Conservation (phyloP, 2,797 vertebrate genomes). For the Thalassophryne amazonica region DNA sequence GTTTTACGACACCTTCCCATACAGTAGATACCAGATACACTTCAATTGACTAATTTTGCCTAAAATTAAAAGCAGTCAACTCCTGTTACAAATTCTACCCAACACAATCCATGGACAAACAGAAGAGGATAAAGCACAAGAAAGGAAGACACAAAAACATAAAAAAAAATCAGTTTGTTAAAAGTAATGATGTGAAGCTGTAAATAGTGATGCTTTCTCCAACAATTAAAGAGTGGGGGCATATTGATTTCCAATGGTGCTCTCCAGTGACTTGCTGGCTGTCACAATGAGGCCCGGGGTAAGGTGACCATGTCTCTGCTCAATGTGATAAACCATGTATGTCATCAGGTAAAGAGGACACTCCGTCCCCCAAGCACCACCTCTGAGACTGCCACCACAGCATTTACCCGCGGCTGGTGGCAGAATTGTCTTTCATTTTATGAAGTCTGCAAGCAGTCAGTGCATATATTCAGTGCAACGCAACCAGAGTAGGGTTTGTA, state of each 20-base stretch:
- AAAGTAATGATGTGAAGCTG: conserved; percentile 73
- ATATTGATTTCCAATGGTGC: conserved; percentile 92
- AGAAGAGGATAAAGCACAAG: conserved; percentile 1
- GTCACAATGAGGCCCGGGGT: conserved; percentile 85
- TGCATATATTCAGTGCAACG: conserved; percentile 1
- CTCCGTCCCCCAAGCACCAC: conserved; percentile 15
- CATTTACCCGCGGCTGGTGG: conserved; percentile 40
- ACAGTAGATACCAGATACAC: too few species aligned
- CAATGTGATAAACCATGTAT: conserved; percentile 65
- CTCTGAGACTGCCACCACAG: conserved; percentile 12
- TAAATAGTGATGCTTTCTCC: conserved; percentile 72
- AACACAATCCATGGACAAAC: conserved; percentile 26
- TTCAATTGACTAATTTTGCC: too few species aligned
- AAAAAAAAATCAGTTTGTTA: conserved; percentile 76
- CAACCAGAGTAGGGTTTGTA: too few species aligned
- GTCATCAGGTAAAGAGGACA: conserved; percentile 75
- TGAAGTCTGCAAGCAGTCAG: conserved; percentile 45
- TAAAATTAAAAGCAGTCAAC: conserved; percentile 36
- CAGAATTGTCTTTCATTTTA: conserved; percentile 62
- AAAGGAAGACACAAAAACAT: conserved; percentile 39
- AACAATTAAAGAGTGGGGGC: conserved; percentile 82
- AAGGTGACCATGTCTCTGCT: conserved; percentile 86
- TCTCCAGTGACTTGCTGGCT: conserved; percentile 84
- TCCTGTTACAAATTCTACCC: conserved; percentile 55
- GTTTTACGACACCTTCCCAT: too few species aligned